phyloP scores from a whole-genome alignment of 1,140 invertebrate species.

The Papilio glaucus region DNA sequence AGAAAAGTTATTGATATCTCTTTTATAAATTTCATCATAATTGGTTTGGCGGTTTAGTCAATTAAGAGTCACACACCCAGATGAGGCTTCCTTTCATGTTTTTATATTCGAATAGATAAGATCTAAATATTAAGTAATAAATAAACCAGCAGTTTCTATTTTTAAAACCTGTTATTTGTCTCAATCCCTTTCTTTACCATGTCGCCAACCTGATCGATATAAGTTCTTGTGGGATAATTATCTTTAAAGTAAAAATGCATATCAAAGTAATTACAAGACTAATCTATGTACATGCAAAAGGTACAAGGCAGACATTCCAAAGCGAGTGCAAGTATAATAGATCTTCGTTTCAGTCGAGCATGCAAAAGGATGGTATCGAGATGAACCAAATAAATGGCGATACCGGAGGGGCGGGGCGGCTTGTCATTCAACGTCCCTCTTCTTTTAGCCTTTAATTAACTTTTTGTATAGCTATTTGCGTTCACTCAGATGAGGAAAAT shows the following conservation, averaged over 20 bases:
- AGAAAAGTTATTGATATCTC: too few species aligned
- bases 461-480: slow-evolving; percentile 51
- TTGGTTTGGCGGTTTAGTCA: too few species aligned
- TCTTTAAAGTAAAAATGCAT: not conserved
- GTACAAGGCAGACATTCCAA: slow-evolving; percentile 2
- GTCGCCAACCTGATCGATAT: too few species aligned
- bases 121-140: too few species aligned
- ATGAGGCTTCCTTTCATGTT: too few species aligned
- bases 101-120: too few species aligned
- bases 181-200: too few species aligned
- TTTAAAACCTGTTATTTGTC: too few species aligned
- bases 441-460: slow-evolving; percentile 69
- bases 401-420: slow-evolving; percentile 63
- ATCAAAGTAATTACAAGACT: not conserved
- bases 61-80: too few species aligned
- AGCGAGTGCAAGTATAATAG: slow-evolving; percentile 19
- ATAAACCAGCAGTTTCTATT: too few species aligned
- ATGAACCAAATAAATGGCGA: slow-evolving; percentile 68
- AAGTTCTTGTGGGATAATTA: too few species aligned
- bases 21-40: too few species aligned
- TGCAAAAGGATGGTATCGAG: slow-evolving; percentile 64
- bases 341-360: slow-evolving; percentile 53
- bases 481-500: slow-evolving; percentile 40
- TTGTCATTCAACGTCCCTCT: slow-evolving; percentile 68
- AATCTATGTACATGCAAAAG: not conserved